phyloP scores from a whole-genome alignment of 2,113 vertebrate genomes.

The Larimichthys crocea region DNA sequence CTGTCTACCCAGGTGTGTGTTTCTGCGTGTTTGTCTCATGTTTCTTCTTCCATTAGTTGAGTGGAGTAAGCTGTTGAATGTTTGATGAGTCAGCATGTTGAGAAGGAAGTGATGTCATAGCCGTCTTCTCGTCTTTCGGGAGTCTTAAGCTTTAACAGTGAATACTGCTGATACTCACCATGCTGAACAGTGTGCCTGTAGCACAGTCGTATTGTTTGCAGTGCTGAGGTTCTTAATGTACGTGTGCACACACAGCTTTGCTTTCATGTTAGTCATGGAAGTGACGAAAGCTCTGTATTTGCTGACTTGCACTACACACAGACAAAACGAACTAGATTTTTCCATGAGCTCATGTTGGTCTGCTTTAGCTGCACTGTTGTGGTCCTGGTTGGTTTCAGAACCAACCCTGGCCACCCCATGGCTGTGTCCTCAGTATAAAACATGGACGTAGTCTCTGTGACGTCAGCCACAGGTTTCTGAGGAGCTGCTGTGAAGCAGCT shows the following conservation, averaged over 20 bases:
- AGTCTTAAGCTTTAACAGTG: not conserved
- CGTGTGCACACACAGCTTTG: no score
- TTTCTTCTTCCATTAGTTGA: constrained; percentile 78
- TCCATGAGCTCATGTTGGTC: not conserved
- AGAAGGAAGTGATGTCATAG: constrained; percentile 73
- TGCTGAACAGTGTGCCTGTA: not conserved
- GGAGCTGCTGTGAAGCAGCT: no score
- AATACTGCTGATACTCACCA: not conserved
- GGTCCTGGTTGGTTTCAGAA: no score
- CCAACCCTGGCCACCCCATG: no score
- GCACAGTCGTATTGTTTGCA: not conserved
- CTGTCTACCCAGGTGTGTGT: constrained; percentile 48
- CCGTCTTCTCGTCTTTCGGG: constrained; percentile 58
- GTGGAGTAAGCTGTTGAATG: constrained; percentile 65
- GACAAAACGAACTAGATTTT: not conserved
- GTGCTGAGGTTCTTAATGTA: not conserved
- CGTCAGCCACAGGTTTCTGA: no score
- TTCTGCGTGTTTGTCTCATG: constrained; percentile 56
- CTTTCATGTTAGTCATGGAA: not conserved
- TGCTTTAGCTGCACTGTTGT: no score
- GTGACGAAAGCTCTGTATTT: not conserved
- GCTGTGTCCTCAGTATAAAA: no score
- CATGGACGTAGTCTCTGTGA: no score
- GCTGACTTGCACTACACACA: not conserved
- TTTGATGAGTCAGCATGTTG: constrained; percentile 71